Evolutionary conservation across 2,113 vertebrate genomes (phyloP).

Genomic region (Bostrychus sinensis): DNA sequence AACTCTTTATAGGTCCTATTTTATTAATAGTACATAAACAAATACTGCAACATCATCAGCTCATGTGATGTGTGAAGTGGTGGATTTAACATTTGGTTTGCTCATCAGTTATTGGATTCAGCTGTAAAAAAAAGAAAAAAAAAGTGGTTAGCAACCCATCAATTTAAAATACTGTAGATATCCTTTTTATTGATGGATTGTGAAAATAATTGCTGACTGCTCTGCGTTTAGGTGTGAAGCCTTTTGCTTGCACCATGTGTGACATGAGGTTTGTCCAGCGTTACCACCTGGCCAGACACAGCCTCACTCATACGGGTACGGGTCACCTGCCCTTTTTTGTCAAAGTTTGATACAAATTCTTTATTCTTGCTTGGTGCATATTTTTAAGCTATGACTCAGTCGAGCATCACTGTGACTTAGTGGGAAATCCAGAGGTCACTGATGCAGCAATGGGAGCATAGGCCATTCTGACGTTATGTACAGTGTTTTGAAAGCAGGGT

Average conservation of each 20-base stretch:
- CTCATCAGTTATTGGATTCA: constrained; percentile 34
- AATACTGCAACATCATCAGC: constrained; percentile 68
- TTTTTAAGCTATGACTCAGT: too few relatives aligned
- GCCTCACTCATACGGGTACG: constrained; percentile 84
- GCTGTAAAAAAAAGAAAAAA: neutral
- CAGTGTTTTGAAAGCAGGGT: neutral
- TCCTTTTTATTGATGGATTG: constrained; percentile 67
- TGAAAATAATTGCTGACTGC: constrained; percentile 70
- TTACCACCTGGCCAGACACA: constrained; percentile 83
- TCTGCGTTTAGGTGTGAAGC: constrained; percentile 83
- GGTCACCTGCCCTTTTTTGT: constrained; percentile 48
- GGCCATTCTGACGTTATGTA: neutral
- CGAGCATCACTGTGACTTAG: too few relatives aligned
- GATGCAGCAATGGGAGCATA: neutral
- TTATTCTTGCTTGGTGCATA: too few relatives aligned
- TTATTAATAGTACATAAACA: neutral
- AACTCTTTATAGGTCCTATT: neutral
- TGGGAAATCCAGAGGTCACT: neutral
- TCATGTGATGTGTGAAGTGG: constrained; percentile 73
- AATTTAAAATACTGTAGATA: constrained; percentile 44
- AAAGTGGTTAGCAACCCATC: constrained; percentile 75
- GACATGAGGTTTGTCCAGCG: constrained; percentile 83
- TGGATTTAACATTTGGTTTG: constrained; percentile 61
- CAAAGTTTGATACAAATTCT: too few relatives aligned
- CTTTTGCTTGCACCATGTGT: constrained; percentile 82